Percentiles rank a stretch among this genome's conserved stretches.
These are phyloP conservation scores for Urophycis tenuis DNA, from an alignment of 2,797 vertebrate species.

Conservation along the genomic window DNA sequence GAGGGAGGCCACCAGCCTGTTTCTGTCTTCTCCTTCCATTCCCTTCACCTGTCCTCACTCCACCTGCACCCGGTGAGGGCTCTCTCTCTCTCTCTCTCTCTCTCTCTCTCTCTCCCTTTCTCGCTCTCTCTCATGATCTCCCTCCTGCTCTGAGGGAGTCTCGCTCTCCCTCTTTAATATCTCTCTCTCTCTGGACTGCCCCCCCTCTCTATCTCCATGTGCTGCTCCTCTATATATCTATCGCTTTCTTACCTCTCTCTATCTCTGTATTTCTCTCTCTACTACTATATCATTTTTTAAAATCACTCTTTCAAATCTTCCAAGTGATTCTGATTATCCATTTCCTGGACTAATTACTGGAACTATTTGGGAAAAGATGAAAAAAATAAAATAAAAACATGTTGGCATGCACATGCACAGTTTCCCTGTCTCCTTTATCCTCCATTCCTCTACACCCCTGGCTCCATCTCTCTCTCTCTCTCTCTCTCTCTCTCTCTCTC, in stretches of 20 bases:
- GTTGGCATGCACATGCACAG: slow-evolving; percentile 67
- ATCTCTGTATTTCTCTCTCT: background rate
- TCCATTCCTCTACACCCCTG: slow-evolving; percentile 11
- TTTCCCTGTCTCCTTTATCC: slow-evolving; percentile 45
- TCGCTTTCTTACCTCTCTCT: background rate
- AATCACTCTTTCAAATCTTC: background rate
- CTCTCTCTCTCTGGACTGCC: slow-evolving; percentile 23
- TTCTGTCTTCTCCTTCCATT: slow-evolving; percentile 27
- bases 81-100: slow-evolving; percentile 49
- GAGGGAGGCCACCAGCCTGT: slow-evolving; percentile 14
- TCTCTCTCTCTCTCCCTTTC: slow-evolving; percentile 6
- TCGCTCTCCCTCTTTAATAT: slow-evolving; percentile 16
- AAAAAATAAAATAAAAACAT: slow-evolving; percentile 43
- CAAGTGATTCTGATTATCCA: slow-evolving; percentile 27
- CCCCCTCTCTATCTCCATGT: slow-evolving; percentile 18
- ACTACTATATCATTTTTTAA: background rate
- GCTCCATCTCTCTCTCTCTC: slow-evolving; percentile 41
- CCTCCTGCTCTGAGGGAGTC: slow-evolving; percentile 27
- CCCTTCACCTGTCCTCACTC: slow-evolving; percentile 42
- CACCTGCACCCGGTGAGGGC: slow-evolving; percentile 24
- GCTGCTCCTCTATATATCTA: background rate
- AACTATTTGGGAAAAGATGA: slow-evolving; percentile 57
- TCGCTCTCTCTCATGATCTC: slow-evolving; percentile 26
- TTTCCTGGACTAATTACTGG: slow-evolving; percentile 49
- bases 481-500: slow-evolving; percentile 47